Base-by-base conservation (phyloP, 2,113 vertebrate genomes). In the Naja naja region DNA sequence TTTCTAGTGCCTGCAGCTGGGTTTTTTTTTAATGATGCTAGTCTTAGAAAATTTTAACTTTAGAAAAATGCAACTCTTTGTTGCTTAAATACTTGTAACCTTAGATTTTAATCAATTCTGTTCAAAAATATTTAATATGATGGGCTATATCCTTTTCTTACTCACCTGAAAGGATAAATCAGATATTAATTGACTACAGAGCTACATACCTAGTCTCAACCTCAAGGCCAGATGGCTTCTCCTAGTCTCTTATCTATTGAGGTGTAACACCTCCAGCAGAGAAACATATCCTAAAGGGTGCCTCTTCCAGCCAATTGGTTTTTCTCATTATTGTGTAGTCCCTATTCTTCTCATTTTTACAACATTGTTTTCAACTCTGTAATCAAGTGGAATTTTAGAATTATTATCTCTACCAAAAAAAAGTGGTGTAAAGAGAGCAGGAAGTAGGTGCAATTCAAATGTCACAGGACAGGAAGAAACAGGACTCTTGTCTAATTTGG, bases 1-100 rank as follows among this genome's bases (percentile, higher is more conserved):
- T 95, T 95, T 27, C 56, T 93, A 47, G 27, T 94, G 93, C 88
- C 86, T 94, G 91, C 88, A 96, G 92, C 94, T 96, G 93, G 7
- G 90, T 95, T 93, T 89, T 92, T 74, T 43, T 88, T 43, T 1
- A 49, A 43, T 81, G 18, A 81, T 39, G 34, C 74, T 81, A 81
- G 34, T 43, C 74, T 81, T 53, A 64, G 92, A 94, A 93, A 94
- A 88, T 94, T 91, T 94, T 96, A 93, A 58, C 94, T 53, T 93
- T 93, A 16, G 95, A 94, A 95, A 91, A 49, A 22, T 55, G 93
- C 92, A 94, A 49, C 81, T 94, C 92, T 93, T 3, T 86, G 95
- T 93, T 93, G 91, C 47, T 69, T 60, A 91, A 52, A 87, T 69
- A 3, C 54, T 81, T 81, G 7, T 45, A 88, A 81, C 12, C 20